phyloP scores from a whole-genome alignment of 2,888 invertebrate genomes.

The Diaprepes abbreviatus region DNA sequence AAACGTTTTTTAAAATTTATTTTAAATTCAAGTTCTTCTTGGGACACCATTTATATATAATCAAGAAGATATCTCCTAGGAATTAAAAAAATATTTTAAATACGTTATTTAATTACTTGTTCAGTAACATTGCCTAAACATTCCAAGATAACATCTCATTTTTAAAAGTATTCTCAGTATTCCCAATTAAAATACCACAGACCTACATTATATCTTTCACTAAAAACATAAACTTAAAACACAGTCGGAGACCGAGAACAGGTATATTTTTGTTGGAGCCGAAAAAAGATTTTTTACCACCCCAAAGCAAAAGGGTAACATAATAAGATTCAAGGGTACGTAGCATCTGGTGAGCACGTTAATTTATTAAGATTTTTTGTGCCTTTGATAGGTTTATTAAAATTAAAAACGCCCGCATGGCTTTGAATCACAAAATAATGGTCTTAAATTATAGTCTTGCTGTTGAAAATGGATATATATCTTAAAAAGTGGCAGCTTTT shows the following conservation, averaged over 20 bases:
- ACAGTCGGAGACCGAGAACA: slow-evolving; percentile 18
- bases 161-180: not conserved
- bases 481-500: too few species aligned
- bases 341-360: slow-evolving; percentile 43
- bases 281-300: slow-evolving; percentile 33
- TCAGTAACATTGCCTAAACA: too few species aligned
- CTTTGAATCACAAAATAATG: slow-evolving; percentile 23
- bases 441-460: not conserved
- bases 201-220: not conserved
- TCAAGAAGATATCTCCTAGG: too few species aligned
- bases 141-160: too few species aligned
- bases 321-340: slow-evolving; percentile 31
- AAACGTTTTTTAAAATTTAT: too few species aligned
- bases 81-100: too few species aligned
- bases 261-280: slow-evolving; percentile 33
- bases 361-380: slow-evolving; percentile 36
- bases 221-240: slow-evolving; percentile 7
- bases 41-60: too few species aligned
- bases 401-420: slow-evolving; percentile 19
- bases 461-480: not conserved
- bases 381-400: slow-evolving; percentile 27
- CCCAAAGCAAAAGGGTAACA: slow-evolving; percentile 34
- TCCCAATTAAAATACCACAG: not conserved
- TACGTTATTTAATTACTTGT: too few species aligned
- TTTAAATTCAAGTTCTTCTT: too few species aligned